Conservation (phyloP, 1,140 invertebrate genomes). For the Cyclargus thomasi region DNA sequence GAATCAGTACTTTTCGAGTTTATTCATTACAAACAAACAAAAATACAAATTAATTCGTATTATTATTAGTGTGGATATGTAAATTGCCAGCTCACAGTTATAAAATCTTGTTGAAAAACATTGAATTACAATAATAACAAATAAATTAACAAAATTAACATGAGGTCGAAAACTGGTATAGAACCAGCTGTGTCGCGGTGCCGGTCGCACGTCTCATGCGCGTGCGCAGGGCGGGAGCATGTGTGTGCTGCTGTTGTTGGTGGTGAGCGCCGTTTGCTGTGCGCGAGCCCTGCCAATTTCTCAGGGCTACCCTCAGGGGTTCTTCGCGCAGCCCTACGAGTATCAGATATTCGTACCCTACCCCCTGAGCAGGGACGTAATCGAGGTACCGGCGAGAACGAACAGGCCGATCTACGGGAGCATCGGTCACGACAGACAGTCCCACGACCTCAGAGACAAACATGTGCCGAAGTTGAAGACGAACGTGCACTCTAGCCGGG, state of each 20-base stretch:
- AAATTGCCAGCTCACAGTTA: no score
- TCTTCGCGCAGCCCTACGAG: not conserved
- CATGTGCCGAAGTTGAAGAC: no score
- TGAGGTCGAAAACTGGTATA: slow-evolving; percentile 23
- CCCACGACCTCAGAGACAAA: no score
- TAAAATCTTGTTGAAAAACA: no score
- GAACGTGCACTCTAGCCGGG: no score
- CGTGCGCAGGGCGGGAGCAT: not conserved
- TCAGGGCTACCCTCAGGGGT: not conserved
- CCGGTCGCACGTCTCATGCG: slow-evolving; percentile 18
- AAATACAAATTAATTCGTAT: no score
- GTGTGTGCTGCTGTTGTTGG: not conserved
- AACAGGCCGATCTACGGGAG: not conserved
- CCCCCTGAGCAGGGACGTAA: not conserved
- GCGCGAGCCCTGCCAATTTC: no score
- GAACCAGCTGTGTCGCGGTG: slow-evolving; percentile 28
- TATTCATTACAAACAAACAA: no score
- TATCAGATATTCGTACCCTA: not conserved
- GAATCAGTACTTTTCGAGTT: no score
- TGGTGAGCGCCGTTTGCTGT: not conserved
- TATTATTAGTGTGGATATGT: no score
- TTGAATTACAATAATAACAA: not conserved
- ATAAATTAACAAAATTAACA: not conserved
- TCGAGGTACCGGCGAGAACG: not conserved
- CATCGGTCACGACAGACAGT: not conserved